phyloP scores from a whole-genome alignment of 2,113 vertebrate genomes.

The Lota lota region DNA sequence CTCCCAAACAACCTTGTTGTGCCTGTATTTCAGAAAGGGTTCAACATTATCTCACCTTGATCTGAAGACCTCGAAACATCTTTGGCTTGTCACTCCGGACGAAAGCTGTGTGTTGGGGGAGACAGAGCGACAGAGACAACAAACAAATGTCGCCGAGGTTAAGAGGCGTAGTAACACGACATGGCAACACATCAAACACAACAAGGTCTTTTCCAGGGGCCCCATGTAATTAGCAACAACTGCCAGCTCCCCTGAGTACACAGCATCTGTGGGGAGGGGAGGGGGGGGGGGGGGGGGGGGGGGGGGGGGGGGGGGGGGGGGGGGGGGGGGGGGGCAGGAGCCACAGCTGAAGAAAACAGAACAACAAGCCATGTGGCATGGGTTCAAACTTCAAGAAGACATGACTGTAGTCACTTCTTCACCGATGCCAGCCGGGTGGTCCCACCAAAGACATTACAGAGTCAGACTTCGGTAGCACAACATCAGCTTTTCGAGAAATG shows the following conservation, averaged over 20 bases:
- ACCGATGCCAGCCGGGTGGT: conserved; percentile 21
- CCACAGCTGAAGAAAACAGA: conserved; percentile 30
- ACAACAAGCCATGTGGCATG: conserved; percentile 33
- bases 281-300: not conserved
- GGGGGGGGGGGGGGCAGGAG: not conserved
- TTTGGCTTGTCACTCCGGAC: conserved; percentile 98
- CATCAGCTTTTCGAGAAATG: too few species aligned
- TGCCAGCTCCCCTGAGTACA: conserved; percentile 27
- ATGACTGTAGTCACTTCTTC: not conserved
- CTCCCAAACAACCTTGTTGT: too few species aligned
- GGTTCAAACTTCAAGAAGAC: not conserved
- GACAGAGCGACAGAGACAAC: conserved; percentile 25
- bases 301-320: not conserved
- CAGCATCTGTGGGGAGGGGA: not conserved
- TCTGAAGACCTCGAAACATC: conserved; percentile 96
- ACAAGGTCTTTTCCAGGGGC: conserved; percentile 21
- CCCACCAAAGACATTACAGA: not conserved
- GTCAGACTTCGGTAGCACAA: too few species aligned
- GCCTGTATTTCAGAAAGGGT: not conserved
- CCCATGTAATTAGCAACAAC: conserved; percentile 36
- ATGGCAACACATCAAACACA: conserved; percentile 2
- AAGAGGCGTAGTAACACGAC: too few species aligned
- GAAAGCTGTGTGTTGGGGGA: conserved; percentile 78
- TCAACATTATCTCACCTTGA: conserved; percentile 80
- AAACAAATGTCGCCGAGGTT: conserved; percentile 6